Percentiles rank a stretch among this genome's conserved stretches.
Evolutionary conservation across 1,140 invertebrate genomes (phyloP).

Genomic region (Bathynomus jamesi): DNA sequence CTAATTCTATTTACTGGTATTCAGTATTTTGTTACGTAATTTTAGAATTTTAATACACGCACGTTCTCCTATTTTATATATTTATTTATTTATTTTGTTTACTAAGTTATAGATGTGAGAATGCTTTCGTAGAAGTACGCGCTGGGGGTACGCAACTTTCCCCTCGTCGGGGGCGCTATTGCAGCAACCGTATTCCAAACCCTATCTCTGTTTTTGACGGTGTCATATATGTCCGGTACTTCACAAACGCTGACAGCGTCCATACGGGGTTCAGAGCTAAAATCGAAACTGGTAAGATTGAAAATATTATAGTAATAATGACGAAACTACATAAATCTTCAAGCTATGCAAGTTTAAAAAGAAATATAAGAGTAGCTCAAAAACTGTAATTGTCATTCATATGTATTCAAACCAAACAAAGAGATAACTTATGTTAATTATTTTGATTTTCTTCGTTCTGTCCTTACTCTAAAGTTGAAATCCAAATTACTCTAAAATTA

Average conservation of each 20-base stretch:
- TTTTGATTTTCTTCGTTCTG: too few relatives aligned
- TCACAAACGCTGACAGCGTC: conserved; percentile 57
- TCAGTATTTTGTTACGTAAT: not conserved
- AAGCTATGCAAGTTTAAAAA: too few relatives aligned
- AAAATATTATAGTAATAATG: too few relatives aligned
- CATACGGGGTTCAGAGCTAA: conserved; percentile 69
- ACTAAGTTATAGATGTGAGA: conserved; percentile 46
- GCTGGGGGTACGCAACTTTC: conserved; percentile 65
- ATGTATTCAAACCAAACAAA: too few relatives aligned
- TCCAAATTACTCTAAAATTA: too few relatives aligned
- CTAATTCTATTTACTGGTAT: not conserved
- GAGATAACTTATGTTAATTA: too few relatives aligned
- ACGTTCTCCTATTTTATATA: not conserved
- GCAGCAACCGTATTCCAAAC: conserved; percentile 51
- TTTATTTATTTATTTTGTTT: not conserved
- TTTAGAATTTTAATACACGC: not conserved
- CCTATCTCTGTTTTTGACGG: conserved; percentile 54
- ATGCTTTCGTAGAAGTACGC: conserved; percentile 65
- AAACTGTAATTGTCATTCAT: too few relatives aligned
- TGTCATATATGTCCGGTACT: conserved; percentile 62
- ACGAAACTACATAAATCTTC: too few relatives aligned
- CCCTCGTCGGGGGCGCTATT: conserved; percentile 55
- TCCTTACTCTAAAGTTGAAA: too few relatives aligned
- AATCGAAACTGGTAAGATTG: conserved; percentile 52
- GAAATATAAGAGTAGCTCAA: too few relatives aligned